Conservation (phyloP, 35 echinoderm and acorn worm species). For the Ophiothrix spiculata region DNA sequence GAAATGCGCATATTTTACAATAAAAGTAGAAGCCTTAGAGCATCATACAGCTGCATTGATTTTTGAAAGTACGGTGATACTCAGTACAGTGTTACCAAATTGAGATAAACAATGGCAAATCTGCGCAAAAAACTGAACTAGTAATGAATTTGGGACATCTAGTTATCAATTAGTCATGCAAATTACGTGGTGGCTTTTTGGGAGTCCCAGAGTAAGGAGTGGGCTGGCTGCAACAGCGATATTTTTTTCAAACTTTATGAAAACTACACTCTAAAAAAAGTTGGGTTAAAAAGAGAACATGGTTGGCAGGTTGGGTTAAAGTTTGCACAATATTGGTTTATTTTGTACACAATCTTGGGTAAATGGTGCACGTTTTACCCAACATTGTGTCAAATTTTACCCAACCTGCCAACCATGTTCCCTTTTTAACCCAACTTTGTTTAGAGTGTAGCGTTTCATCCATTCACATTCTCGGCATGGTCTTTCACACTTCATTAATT, state of each 20-base stretch:
- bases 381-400: too few species aligned
- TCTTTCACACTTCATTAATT: too few species aligned
- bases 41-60: background rate
- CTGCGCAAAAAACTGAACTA: background rate
- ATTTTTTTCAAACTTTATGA: background rate
- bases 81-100: background rate
- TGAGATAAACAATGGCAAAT: background rate
- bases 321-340: background rate
- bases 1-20: constrained; percentile 9
- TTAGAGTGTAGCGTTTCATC: too few species aligned
- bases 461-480: too few species aligned
- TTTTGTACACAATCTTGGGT: too few species aligned
- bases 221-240: background rate
- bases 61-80: background rate
- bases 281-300: too few species aligned
- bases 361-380: too few species aligned
- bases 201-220: background rate
- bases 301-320: too few species aligned
- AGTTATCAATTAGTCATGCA: background rate
- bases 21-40: background rate
- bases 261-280: too few species aligned
- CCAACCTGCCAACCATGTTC: too few species aligned
- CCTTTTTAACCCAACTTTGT: too few species aligned
- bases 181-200: background rate
- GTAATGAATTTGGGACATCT: background rate